phyloP scores from a whole-genome alignment of 2,113 vertebrate genomes.

The Ursus arctos region DNA sequence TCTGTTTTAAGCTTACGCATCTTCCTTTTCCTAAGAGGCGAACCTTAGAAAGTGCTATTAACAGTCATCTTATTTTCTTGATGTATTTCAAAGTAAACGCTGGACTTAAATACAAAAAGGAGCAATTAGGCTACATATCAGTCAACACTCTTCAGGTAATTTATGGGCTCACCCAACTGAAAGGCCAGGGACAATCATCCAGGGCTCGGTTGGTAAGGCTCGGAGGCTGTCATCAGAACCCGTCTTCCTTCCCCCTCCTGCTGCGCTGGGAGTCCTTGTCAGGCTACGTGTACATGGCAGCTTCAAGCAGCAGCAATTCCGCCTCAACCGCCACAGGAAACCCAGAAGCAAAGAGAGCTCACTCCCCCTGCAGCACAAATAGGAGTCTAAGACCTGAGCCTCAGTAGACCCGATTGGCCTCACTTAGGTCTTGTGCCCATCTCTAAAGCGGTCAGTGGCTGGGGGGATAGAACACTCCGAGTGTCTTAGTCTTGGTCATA shows the following conservation, averaged over 20 bases:
- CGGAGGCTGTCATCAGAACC: background rate
- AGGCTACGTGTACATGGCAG: background rate
- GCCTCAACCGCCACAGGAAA: background rate
- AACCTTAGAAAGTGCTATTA: background rate
- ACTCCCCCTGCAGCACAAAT: background rate
- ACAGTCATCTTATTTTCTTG: background rate
- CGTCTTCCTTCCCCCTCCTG: background rate
- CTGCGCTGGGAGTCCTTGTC: background rate
- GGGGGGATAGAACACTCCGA: background rate
- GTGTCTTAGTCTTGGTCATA: background rate
- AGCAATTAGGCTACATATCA: background rate
- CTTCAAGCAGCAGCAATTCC: no score
- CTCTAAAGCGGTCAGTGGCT: background rate
- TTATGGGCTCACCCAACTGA: background rate
- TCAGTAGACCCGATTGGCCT: background rate
- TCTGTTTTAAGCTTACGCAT: background rate
- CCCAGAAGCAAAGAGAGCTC: background rate
- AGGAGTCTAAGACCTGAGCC: background rate
- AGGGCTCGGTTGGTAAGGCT: background rate
- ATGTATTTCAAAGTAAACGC: background rate
- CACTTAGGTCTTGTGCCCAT: background rate
- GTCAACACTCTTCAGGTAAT: background rate
- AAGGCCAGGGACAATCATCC: background rate
- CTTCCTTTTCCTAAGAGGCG: background rate
- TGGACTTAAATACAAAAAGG: background rate